These are phyloP conservation scores for Bambusicola thoracicus DNA, from an alignment of 2,113 vertebrate genomes.

Conservation along the genomic window DNA sequence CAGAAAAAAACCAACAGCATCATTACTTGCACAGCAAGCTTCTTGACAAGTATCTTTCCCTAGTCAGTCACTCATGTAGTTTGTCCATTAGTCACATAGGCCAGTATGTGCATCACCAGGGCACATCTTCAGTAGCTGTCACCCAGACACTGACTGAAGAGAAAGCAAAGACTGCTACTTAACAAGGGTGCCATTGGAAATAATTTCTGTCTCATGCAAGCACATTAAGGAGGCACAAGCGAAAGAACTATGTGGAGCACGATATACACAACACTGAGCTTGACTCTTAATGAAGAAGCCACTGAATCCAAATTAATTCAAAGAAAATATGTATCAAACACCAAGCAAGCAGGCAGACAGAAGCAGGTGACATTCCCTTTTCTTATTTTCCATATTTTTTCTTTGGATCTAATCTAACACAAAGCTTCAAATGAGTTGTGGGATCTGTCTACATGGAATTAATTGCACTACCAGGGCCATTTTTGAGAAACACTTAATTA, in stretches of 20 bases:
- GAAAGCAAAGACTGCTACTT: background rate
- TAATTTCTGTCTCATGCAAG: background rate
- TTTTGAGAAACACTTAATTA: constrained; percentile 1
- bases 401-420: background rate
- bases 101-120: background rate
- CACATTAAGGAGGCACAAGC: background rate
- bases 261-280: background rate
- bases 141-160: background rate
- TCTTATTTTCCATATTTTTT: background rate
- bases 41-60: background rate
- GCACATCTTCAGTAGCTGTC: background rate
- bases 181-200: background rate
- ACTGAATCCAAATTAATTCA: background rate
- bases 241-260: background rate
- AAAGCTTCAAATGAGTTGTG: background rate
- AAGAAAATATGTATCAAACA: background rate
- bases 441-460: background rate
- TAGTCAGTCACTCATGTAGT: background rate
- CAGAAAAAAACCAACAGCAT: background rate
- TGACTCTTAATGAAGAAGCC: background rate
- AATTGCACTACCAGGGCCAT: background rate
- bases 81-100: background rate
- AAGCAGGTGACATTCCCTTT: background rate
- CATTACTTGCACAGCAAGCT: background rate
- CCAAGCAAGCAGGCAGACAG: background rate